These are phyloP conservation scores for Thomomys bottae DNA, from an alignment of 2,113 vertebrate genomes.

Conservation along the genomic window DNA sequence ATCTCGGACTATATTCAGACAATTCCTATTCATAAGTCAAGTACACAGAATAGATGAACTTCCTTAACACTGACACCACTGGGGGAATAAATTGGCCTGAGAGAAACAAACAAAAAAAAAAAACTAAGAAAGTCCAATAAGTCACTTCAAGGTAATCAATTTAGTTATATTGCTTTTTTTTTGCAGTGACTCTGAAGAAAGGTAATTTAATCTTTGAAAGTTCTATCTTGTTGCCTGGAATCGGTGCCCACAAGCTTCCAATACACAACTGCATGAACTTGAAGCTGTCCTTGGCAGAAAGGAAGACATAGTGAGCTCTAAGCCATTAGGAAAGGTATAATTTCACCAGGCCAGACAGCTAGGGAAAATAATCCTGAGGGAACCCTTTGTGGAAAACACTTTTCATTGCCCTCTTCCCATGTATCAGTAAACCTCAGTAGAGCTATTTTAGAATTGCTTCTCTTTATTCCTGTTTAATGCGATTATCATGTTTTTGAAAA, in stretches of 20 bases:
- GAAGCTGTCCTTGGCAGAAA: slow-evolving; percentile 63
- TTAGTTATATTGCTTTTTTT: slow-evolving; percentile 52
- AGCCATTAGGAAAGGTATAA: slow-evolving; percentile 55
- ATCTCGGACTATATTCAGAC: background rate
- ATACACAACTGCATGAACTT: slow-evolving; percentile 54
- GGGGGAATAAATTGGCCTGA: slow-evolving; percentile 33
- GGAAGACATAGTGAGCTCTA: background rate
- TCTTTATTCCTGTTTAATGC: background rate
- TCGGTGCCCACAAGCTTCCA: slow-evolving; percentile 58
- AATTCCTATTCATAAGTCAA: background rate
- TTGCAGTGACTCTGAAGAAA: slow-evolving; percentile 59
- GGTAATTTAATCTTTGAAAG: slow-evolving; percentile 61
- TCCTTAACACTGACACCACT: background rate
- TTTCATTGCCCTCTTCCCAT: background rate
- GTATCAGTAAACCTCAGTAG: background rate
- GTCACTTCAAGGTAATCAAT: slow-evolving; percentile 49
- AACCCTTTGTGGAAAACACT: background rate
- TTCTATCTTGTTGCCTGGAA: slow-evolving; percentile 59
- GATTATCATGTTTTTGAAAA: background rate
- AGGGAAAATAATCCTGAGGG: slow-evolving; percentile 26
- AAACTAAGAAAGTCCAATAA: background rate
- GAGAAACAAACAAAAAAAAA: background rate
- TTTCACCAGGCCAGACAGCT: slow-evolving; percentile 57
- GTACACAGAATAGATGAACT: background rate
- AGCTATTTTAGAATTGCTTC: slow-evolving; percentile 1